These are phyloP conservation scores for Micropoecilia bifurca DNA, from an alignment of 2,797 vertebrate genomes.

Conservation along the genomic window DNA sequence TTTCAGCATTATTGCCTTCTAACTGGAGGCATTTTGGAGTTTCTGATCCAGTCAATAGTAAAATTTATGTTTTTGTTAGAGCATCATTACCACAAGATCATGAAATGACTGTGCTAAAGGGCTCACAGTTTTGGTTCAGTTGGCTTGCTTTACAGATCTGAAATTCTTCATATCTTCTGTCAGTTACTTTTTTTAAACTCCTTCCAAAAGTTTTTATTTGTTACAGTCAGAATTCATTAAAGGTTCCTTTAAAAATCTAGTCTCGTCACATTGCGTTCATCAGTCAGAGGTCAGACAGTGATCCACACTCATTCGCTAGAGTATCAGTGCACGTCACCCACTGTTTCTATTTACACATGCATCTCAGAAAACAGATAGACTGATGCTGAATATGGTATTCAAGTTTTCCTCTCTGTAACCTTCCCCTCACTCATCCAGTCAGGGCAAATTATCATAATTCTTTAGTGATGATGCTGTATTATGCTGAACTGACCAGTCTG, in stretches of 20 bases:
- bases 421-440: slow-evolving; percentile 66
- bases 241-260: slow-evolving; percentile 10
- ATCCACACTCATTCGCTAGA: slow-evolving; percentile 26
- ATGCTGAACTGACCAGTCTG: slow-evolving; percentile 34
- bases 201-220: background rate
- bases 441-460: slow-evolving; percentile 55
- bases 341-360: background rate
- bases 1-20: background rate
- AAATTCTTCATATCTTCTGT: background rate
- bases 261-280: slow-evolving; percentile 11
- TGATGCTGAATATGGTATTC: slow-evolving; percentile 68
- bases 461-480: slow-evolving; percentile 45
- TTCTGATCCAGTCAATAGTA: background rate
- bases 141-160: background rate
- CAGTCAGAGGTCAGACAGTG: slow-evolving; percentile 27
- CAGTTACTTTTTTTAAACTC: background rate
- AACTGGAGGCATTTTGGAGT: background rate
- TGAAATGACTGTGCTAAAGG: background rate
- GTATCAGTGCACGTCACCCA: slow-evolving; percentile 17
- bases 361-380: slow-evolving; percentile 46
- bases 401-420: slow-evolving; percentile 70
- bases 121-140: background rate
- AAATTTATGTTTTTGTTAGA: background rate
- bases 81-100: slow-evolving; percentile 1
- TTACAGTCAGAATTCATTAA: background rate